Conservation (phyloP, 2,888 invertebrate genomes). For the Clusia tigrina region DNA sequence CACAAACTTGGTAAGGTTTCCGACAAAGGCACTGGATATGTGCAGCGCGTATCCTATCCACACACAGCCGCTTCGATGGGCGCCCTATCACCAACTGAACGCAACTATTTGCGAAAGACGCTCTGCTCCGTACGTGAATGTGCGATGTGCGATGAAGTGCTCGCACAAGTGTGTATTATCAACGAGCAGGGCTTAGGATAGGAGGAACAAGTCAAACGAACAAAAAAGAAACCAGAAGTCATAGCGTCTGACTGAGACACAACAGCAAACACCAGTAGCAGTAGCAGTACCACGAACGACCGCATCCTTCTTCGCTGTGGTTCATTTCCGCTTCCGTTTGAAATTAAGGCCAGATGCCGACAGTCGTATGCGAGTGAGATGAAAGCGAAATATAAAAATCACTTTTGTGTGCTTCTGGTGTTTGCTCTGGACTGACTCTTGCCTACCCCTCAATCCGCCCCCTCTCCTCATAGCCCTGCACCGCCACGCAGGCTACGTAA, state of each 20-base stretch:
- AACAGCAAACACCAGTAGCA: not conserved
- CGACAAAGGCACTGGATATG: not conserved
- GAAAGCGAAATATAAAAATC: constrained; percentile 12
- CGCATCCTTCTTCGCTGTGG: constrained; percentile 34
- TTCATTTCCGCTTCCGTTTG: constrained; percentile 45
- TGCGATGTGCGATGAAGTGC: not conserved
- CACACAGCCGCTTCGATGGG: constrained; percentile 23
- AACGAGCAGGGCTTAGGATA: not conserved
- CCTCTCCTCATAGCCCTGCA: too few species aligned
- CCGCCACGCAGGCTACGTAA: too few species aligned
- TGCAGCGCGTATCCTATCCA: constrained; percentile 13
- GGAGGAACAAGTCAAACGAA: not conserved
- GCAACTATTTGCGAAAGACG: constrained; percentile 17
- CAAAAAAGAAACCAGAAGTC: not conserved
- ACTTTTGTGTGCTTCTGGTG: constrained; percentile 10
- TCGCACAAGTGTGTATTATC: not conserved
- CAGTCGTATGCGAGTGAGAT: not conserved
- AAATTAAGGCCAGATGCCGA: constrained; percentile 41
- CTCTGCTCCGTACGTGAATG: not conserved
- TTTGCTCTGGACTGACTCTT: not conserved
- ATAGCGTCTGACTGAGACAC: not conserved
- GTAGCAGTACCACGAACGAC: constrained; percentile 15
- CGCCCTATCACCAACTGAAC: constrained; percentile 31
- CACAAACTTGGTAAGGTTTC: too few species aligned
- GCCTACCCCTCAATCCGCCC: not conserved